These are phyloP conservation scores for Conger conger DNA, from an alignment of 2,113 vertebrate species.

Conservation along the genomic window DNA sequence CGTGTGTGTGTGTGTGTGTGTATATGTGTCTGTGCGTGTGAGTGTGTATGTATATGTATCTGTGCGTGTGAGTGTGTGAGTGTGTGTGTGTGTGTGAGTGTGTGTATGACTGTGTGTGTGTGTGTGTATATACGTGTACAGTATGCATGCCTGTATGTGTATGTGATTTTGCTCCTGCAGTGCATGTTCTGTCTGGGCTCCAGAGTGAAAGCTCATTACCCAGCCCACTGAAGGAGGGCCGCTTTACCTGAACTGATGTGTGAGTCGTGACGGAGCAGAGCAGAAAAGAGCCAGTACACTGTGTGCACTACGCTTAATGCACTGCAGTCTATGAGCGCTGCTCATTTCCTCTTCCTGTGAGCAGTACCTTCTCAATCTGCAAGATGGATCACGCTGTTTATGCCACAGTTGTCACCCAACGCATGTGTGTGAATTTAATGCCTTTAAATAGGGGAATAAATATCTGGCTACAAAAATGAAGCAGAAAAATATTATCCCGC, in stretches of 20 bases:
- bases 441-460: not conserved
- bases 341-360: not conserved
- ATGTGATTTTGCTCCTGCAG: too few species aligned
- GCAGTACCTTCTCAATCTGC: not conserved
- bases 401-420: not conserved
- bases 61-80: too few species aligned
- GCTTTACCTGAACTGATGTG: not conserved
- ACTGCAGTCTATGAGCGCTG: not conserved
- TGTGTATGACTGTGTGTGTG: not conserved
- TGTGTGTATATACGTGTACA: too few species aligned
- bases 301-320: not conserved
- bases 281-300: too few species aligned
- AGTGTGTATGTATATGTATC: not conserved
- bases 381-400: not conserved
- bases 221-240: not conserved
- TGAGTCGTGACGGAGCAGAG: not conserved
- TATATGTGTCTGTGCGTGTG: not conserved
- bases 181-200: not conserved
- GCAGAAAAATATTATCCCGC: not conserved
- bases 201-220: conserved; percentile 2
- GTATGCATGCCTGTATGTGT: too few species aligned
- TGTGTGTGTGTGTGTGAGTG: not conserved
- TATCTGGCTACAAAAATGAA: not conserved
- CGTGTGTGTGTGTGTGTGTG: not conserved
- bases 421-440: not conserved